Evolutionary conservation across 2,113 vertebrate genomes (phyloP), one percentile per base, ranked within the genome.

Genomic region (Cheilinus undulatus): DNA sequence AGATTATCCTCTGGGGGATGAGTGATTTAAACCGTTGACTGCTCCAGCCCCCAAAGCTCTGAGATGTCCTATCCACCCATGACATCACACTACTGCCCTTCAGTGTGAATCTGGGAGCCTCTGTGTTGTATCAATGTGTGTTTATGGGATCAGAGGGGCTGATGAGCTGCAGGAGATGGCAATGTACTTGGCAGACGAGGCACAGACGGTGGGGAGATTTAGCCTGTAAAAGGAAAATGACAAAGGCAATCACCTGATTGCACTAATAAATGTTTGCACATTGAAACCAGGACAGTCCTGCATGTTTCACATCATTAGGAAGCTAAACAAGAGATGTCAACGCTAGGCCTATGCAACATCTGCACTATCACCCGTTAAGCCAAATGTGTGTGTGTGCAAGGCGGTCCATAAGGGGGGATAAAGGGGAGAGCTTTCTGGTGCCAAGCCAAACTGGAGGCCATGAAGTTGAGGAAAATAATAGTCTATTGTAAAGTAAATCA

Each of bases 1-100:
- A 69, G 80, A 86, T 88, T 79, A 83, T 85, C 73, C 76, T 65
- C 76, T 2, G 27, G 84, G 75, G 82, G 19, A 78, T 63, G 82
- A 70, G 52, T 84, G 70, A 87, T 86, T 84, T 78, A 84, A 59
- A 58, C 64, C 9, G 40, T 53, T 14, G 27, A 74, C 56, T 60
- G 34, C 68, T 61, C 76, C 51, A 45, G 42, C 60, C 69, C 60
- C 64, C 32, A 57, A 76, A 88, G 48, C 73, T 78, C 51, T 28
- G 60, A 73, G 75, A 62, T 77, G 76, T 68, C 69, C 70, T 59
- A 59, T 65, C 62, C 74, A 66, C 46, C 56, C 67, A 65, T 84
- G 73, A 78, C 76, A 86, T 78, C 86, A 69, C 70, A 75, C 67
- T 48, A 12, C 52, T 76, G 76, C 58, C 73, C 63, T 77, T 79